These are phyloP conservation scores for Cynocephalus volans DNA, from an alignment of 2,113 vertebrate species.

Conservation along the genomic window DNA sequence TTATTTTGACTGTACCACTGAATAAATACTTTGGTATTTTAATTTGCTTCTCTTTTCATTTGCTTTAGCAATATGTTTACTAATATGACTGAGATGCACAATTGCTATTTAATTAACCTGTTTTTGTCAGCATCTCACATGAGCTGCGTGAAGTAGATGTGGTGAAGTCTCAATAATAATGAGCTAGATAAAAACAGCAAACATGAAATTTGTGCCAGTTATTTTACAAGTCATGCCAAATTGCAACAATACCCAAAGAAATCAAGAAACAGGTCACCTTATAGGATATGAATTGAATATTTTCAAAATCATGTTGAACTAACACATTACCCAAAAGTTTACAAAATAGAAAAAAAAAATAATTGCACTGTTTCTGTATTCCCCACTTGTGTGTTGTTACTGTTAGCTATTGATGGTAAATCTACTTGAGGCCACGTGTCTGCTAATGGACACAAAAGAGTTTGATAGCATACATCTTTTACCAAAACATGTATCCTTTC, in stretches of 20 bases:
- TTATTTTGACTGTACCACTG: slow-evolving; percentile 79
- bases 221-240: slow-evolving; percentile 44
- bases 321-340: background rate
- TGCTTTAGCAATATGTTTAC: slow-evolving; percentile 67
- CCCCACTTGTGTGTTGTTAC: background rate
- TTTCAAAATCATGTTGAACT: background rate
- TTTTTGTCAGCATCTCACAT: slow-evolving; percentile 77
- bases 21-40: slow-evolving; percentile 82
- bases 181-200: slow-evolving; percentile 75
- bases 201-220: slow-evolving; percentile 63
- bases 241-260: no score
- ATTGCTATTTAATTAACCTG: slow-evolving; percentile 86
- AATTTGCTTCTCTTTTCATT: slow-evolving; percentile 79
- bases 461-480: background rate
- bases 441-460: background rate
- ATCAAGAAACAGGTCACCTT: background rate
- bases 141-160: slow-evolving; percentile 40
- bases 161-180: slow-evolving; percentile 66
- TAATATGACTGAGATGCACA: slow-evolving; percentile 65
- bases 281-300: background rate
- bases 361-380: background rate
- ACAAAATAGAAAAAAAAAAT: background rate
- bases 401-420: background rate
- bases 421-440: background rate
- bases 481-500: background rate